Conservation (phyloP, 2,888 invertebrate species). For the Cheilosia variabilis region DNA sequence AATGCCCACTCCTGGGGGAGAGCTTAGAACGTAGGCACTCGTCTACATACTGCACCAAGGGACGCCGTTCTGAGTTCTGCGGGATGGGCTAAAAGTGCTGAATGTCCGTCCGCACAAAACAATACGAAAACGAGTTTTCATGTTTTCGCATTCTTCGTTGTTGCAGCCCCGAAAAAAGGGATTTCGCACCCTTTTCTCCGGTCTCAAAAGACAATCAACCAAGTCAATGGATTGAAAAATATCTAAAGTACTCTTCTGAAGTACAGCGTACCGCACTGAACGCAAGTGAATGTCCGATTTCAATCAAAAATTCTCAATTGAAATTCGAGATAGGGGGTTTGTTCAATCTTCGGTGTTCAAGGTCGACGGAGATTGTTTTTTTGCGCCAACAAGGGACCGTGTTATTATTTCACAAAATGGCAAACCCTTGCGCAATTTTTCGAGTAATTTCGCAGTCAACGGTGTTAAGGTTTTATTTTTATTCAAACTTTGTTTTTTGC, state of each 20-base stretch:
- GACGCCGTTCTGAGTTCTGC: conserved; percentile 20
- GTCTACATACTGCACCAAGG: conserved; percentile 21
- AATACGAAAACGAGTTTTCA: conserved; percentile 62
- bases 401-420: not conserved
- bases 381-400: not conserved
- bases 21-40: conserved; percentile 45
- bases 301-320: conserved; percentile 67
- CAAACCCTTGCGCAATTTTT: not conserved
- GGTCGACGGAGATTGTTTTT: conserved; percentile 19
- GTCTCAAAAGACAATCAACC: conserved; percentile 68
- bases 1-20: conserved; percentile 54
- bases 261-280: conserved; percentile 16
- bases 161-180: conserved; percentile 21
- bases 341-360: conserved; percentile 1
- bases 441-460: conserved; percentile 11
- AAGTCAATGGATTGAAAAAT: conserved; percentile 74
- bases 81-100: conserved; percentile 56
- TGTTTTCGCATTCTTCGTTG: conserved; percentile 31
- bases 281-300: conserved; percentile 71
- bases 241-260: conserved; percentile 61
- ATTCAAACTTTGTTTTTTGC: not conserved
- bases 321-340: conserved; percentile 39
- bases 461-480: not conserved
- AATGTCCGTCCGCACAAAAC: conserved; percentile 60
- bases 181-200: conserved; percentile 69